These are phyloP conservation scores for Lagopus leucura DNA, from an alignment of 2,113 vertebrate genomes.

Conservation along the genomic window DNA sequence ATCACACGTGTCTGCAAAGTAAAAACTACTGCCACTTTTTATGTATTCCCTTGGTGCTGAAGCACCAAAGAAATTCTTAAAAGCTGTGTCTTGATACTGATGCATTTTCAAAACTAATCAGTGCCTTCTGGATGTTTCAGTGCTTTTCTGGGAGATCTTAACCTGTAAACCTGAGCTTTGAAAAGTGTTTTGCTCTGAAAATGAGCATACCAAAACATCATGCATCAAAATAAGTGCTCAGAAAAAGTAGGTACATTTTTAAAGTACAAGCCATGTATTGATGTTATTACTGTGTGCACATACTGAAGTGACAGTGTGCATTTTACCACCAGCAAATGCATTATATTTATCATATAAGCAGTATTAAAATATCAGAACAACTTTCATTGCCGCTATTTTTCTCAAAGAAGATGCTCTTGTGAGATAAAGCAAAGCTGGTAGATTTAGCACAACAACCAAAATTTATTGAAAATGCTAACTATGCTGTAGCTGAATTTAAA, in stretches of 20 bases:
- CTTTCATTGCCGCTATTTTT: not conserved
- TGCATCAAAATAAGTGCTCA: not conserved
- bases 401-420: not conserved
- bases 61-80: not conserved
- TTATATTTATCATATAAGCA: slow-evolving; percentile 21
- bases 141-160: not conserved
- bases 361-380: slow-evolving; percentile 5
- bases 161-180: not conserved
- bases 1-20: not conserved
- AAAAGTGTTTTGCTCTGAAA: not conserved
- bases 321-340: not conserved
- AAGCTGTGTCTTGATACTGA: not conserved
- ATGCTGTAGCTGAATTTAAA: not conserved
- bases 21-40: not conserved
- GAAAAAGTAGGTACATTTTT: not conserved
- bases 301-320: not conserved
- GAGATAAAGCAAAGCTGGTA: not conserved
- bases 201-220: not conserved
- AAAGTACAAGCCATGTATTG: not conserved
- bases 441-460: not conserved
- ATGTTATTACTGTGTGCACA: not conserved
- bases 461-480: not conserved
- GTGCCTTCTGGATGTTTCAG: not conserved
- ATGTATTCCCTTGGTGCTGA: not conserved
- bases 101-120: not conserved